A percentile compares a stretch with the other conserved stretches of the same genome.
Conservation (phyloP, 2,888 invertebrate species). For the Diaprepes abbreviatus region DNA sequence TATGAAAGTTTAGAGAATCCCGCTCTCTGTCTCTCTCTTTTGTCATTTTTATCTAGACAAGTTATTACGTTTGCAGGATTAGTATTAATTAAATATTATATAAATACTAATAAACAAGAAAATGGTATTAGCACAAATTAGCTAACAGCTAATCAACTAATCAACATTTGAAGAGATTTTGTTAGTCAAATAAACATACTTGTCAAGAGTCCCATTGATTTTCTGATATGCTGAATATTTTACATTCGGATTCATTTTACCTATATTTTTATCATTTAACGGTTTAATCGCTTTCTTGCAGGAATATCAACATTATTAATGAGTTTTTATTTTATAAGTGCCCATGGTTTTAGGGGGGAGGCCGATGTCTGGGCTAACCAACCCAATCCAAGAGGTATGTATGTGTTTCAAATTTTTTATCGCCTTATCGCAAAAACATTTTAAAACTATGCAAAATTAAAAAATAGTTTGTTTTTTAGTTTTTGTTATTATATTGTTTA, state of each 20-base stretch:
- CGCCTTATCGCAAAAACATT: too few species aligned
- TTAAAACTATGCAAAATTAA: too few species aligned
- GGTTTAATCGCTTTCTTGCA: not conserved
- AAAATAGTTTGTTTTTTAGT: too few species aligned
- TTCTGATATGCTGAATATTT: constrained; percentile 19
- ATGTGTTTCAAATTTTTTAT: too few species aligned
- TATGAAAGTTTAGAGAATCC: too few species aligned
- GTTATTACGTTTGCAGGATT: constrained; percentile 8
- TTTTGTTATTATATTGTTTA: too few species aligned
- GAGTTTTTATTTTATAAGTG: constrained; percentile 41
- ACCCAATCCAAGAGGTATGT: constrained; percentile 53
- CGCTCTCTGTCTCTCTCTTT: too few species aligned
- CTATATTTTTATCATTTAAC: not conserved
- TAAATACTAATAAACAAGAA: constrained; percentile 41
- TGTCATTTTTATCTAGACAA: not conserved
- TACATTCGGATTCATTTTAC: constrained; percentile 1
- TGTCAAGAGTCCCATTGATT: constrained; percentile 31
- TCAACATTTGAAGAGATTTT: constrained; percentile 26
- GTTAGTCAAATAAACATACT: constrained; percentile 32
- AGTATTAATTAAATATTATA: constrained; percentile 18
- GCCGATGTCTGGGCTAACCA: constrained; percentile 52
- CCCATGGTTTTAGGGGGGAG: constrained; percentile 40
- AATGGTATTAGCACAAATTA: constrained; percentile 35
- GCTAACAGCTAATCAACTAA: constrained; percentile 32
- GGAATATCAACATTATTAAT: constrained; percentile 5